Conservation (phyloP, 2,888 invertebrate species). For the Notodonta ziczac region DNA sequence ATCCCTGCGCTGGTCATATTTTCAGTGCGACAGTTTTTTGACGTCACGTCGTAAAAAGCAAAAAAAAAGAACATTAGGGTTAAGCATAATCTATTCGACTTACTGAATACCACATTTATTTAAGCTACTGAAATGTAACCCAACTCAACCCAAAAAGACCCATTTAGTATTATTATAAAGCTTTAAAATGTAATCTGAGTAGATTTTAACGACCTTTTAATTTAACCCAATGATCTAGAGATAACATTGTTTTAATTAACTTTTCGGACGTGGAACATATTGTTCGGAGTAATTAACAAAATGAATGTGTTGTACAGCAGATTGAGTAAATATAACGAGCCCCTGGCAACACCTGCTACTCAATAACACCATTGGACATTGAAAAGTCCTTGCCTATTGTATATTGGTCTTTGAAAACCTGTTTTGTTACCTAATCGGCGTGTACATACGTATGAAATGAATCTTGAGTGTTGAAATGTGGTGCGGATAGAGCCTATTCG, state of each 20-base stretch:
- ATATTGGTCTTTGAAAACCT: neutral
- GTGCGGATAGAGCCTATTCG: no score
- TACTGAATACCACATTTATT: no score
- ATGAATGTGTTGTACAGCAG: conserved; percentile 32
- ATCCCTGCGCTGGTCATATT: no score
- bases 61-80: no score
- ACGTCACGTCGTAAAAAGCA: no score
- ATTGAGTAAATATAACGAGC: conserved; percentile 35
- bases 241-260: conserved; percentile 9
- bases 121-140: neutral
- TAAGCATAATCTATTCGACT: no score
- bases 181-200: conserved; percentile 3
- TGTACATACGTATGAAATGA: neutral
- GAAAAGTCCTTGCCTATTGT: neutral
- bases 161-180: neutral
- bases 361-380: conserved; percentile 6
- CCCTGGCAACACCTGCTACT: neutral
- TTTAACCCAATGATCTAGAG: conserved; percentile 4
- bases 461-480: neutral
- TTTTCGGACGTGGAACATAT: conserved; percentile 3
- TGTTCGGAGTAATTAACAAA: conserved; percentile 28
- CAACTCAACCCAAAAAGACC: neutral
- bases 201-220: conserved; percentile 1
- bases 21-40: no score
- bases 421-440: neutral